phyloP scores from a whole-genome alignment of 1,140 invertebrate genomes.

The Olivierus martensii region DNA sequence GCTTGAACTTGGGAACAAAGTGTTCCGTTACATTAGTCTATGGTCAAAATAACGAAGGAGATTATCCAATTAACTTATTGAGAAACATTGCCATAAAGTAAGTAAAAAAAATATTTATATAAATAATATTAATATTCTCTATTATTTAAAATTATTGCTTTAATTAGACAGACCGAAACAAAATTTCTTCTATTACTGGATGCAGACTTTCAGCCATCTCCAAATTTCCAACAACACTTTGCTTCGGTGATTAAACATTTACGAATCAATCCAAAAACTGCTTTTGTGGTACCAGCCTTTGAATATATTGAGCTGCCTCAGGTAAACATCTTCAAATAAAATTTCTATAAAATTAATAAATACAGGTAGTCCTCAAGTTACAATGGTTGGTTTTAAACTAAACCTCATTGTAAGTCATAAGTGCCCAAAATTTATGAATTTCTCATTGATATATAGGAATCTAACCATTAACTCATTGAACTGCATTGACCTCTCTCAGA shows the following conservation, averaged over 20 bases:
- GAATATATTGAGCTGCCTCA: constrained; percentile 23
- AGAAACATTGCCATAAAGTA: constrained; percentile 23
- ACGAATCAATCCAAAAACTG: constrained; percentile 5
- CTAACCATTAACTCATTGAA: too few species aligned
- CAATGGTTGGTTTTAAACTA: too few species aligned
- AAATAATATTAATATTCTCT: too few species aligned
- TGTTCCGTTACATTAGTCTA: constrained; percentile 19
- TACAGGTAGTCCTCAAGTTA: too few species aligned
- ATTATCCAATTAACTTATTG: constrained; percentile 24
- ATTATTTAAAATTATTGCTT: neutral
- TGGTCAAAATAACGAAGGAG: constrained; percentile 4
- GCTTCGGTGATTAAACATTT: constrained; percentile 3
- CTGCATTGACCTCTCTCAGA: too few species aligned
- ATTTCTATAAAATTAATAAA: too few species aligned
- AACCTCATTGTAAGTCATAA: too few species aligned
- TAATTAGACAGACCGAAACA: constrained; percentile 18
- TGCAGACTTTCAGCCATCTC: constrained; percentile 24
- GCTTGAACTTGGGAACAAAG: constrained; percentile 13
- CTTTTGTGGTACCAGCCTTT: constrained; percentile 25
- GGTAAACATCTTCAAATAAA: too few species aligned
- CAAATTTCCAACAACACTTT: constrained; percentile 21
- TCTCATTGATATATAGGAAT: too few species aligned
- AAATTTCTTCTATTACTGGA: constrained; percentile 21
- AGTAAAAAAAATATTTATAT: neutral
- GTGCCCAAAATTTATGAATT: too few species aligned